A percentile compares a stretch with the other conserved stretches of the same genome.
phyloP scores from a whole-genome alignment of 2,888 invertebrate genomes.

The Serrognathus titanus region DNA sequence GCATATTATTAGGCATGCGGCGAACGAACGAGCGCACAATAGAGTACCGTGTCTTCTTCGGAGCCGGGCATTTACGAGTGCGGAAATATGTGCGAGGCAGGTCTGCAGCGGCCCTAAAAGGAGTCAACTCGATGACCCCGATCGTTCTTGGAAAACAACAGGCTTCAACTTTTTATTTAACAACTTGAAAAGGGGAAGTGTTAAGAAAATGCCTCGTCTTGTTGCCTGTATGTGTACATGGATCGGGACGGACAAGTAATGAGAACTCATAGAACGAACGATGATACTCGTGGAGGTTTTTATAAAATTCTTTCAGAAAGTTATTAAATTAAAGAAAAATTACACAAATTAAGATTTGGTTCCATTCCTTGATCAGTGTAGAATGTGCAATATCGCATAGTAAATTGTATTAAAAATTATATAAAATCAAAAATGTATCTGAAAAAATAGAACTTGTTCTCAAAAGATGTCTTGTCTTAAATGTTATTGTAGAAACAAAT shows the following conservation, averaged over 20 bases:
- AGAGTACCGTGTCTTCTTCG: constrained; percentile 16
- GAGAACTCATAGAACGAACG: constrained; percentile 8
- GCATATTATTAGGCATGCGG: too few species aligned
- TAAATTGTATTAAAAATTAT: too few species aligned
- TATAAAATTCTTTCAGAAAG: too few species aligned
- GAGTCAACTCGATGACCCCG: constrained; percentile 29
- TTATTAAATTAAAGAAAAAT: too few species aligned
- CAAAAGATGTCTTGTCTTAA: too few species aligned
- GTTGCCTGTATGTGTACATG: background rate
- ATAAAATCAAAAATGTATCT: too few species aligned
- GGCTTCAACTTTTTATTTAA: constrained; percentile 28
- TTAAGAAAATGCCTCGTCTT: constrained; percentile 26
- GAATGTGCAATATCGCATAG: too few species aligned
- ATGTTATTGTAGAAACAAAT: too few species aligned
- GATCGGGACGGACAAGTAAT: constrained; percentile 7
- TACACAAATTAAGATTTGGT: too few species aligned
- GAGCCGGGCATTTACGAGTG: constrained; percentile 20
- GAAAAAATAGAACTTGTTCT: too few species aligned
- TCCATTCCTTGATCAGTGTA: too few species aligned
- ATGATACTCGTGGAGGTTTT: too few species aligned
- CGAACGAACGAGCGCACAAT: constrained; percentile 9
- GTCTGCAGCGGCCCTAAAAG: constrained; percentile 34
- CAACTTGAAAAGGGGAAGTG: constrained; percentile 30
- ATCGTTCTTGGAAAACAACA: constrained; percentile 35
- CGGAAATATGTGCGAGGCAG: constrained; percentile 28